Percentiles rank a stretch among this genome's conserved stretches.
Evolutionary conservation across 2,888 invertebrate genomes (phyloP).

Genomic region (Drosophila pegasa): DNA sequence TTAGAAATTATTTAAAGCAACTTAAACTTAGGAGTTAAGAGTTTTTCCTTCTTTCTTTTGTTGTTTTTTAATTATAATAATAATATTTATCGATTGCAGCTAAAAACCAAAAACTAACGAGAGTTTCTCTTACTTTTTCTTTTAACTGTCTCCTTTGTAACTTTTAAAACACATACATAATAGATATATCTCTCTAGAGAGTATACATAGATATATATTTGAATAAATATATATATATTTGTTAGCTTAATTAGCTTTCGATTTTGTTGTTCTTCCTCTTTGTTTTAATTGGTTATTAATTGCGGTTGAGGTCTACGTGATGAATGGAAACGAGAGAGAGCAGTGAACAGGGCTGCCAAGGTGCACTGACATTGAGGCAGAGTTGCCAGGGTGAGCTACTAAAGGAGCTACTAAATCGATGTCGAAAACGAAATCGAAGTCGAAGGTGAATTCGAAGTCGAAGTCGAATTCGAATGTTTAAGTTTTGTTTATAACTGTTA

Average conservation of each 20-base stretch:
- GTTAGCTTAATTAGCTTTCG: constrained; percentile 30
- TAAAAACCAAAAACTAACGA: constrained; percentile 54
- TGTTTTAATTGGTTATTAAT: constrained; percentile 50
- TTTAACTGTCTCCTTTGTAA: constrained; percentile 10
- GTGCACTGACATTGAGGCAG: constrained; percentile 13
- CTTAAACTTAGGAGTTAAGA: constrained; percentile 72
- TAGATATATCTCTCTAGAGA: constrained; percentile 28
- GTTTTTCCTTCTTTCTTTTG: constrained; percentile 40
- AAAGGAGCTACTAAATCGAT: constrained; percentile 40
- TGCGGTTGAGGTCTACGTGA: constrained; percentile 58
- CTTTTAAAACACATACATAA: constrained; percentile 49
- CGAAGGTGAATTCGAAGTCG: background rate
- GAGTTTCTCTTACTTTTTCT: background rate
- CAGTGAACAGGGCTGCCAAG: background rate
- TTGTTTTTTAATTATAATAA: background rate
- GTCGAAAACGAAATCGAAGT: constrained; percentile 15
- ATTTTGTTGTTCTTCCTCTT: constrained; percentile 2
- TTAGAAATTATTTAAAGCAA: constrained; percentile 75
- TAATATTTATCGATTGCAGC: constrained; percentile 47
- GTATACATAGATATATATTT: constrained; percentile 21
- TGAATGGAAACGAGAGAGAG: constrained; percentile 40
- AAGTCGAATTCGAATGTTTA: constrained; percentile 1
- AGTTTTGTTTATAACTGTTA: too few species aligned
- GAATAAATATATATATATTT: constrained; percentile 16
- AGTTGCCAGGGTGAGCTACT: constrained; percentile 14